A percentile compares a stretch with the other conserved stretches of the same genome.
Evolutionary conservation across 2,888 invertebrate genomes (phyloP).

Genomic region (Perizoma flavofasciatum): DNA sequence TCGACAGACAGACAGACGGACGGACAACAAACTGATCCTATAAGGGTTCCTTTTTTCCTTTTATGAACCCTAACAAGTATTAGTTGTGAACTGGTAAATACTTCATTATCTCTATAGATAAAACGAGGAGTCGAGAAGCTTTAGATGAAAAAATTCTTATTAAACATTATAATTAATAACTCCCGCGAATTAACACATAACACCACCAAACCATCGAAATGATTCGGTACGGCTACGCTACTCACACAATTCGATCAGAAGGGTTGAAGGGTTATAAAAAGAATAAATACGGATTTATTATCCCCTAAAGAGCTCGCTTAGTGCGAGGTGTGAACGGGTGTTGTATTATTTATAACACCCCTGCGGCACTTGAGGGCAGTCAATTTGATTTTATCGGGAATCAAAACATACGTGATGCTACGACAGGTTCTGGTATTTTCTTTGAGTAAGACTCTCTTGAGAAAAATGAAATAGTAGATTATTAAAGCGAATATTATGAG

Average conservation of each 20-base stretch:
- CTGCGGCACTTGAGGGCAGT: conserved; percentile 66
- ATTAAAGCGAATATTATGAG: too few species aligned
- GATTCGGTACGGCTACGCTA: conserved; percentile 70
- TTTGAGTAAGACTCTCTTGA: conserved; percentile 7
- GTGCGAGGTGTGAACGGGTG: conserved; percentile 76
- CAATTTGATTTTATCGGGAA: conserved; percentile 72
- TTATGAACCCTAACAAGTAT: too few species aligned
- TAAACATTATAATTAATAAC: conserved; percentile 13
- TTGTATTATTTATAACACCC: conserved; percentile 76
- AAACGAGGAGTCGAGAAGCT: too few species aligned
- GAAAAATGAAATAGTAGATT: background rate
- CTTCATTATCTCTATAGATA: too few species aligned
- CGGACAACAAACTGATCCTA: too few species aligned
- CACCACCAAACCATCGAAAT: conserved; percentile 57
- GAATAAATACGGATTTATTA: conserved; percentile 84
- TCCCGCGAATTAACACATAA: conserved; percentile 30
- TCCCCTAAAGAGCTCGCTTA: conserved; percentile 78
- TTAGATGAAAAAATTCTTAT: conserved; percentile 2
- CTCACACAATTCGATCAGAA: conserved; percentile 66
- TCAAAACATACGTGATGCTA: conserved; percentile 66
- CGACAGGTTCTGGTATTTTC: conserved; percentile 14
- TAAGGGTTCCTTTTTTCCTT: too few species aligned
- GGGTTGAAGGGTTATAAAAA: conserved; percentile 75
- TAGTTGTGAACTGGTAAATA: too few species aligned
- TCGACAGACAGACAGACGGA: too few species aligned